These are phyloP conservation scores for Thereva unica DNA, from an alignment of 2,888 invertebrate species.

Conservation along the genomic window DNA sequence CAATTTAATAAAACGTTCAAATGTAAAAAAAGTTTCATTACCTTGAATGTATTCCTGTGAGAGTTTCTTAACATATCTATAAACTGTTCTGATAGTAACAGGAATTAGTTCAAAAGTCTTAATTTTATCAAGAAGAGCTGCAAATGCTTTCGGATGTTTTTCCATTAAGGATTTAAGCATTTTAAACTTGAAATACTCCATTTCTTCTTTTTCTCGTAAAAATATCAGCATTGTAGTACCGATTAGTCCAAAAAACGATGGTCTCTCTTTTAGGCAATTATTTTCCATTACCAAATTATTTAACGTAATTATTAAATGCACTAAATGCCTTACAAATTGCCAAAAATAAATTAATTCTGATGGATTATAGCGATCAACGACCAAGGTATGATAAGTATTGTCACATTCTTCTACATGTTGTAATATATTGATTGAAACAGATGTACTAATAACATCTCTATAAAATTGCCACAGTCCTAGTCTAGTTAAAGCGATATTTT, in stretches of 20 bases:
- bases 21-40: background rate
- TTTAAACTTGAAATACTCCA: background rate
- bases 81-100: slow-evolving; percentile 10
- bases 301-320: slow-evolving; percentile 12
- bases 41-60: background rate
- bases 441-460: slow-evolving; percentile 16
- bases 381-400: slow-evolving; percentile 7
- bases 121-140: slow-evolving; percentile 17
- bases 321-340: slow-evolving; percentile 32
- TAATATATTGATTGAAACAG: slow-evolving; percentile 1
- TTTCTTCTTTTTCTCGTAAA: slow-evolving; percentile 21
- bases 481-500: slow-evolving; percentile 17
- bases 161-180: slow-evolving; percentile 1
- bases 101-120: background rate
- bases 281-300: slow-evolving; percentile 1
- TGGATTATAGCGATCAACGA: slow-evolving; percentile 18
- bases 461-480: slow-evolving; percentile 36
- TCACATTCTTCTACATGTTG: slow-evolving; percentile 26
- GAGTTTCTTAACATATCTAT: slow-evolving; percentile 16
- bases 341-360: slow-evolving; percentile 32
- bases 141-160: background rate
- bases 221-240: slow-evolving; percentile 33
- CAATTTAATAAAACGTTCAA: too few relatives aligned
- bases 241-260: slow-evolving; percentile 26
- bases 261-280: background rate